phyloP scores from a whole-genome alignment of 2,888 invertebrate species.

The Caenorhabditis becei region DNA sequence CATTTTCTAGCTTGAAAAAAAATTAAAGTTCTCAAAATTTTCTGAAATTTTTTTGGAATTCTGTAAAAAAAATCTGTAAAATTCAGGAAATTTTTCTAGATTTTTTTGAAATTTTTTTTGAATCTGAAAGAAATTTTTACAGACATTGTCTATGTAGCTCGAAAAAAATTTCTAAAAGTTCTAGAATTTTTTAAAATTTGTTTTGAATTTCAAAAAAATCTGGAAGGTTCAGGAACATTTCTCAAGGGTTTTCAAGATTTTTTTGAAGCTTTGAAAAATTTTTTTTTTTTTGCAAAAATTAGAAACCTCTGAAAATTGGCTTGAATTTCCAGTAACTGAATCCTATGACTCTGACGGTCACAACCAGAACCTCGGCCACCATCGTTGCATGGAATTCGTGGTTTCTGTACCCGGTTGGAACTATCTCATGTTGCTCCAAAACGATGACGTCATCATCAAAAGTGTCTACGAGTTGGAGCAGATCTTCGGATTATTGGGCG shows the following conservation, averaged over 20 bases:
- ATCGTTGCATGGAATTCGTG: slow-evolving; percentile 44
- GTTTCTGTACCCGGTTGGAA: slow-evolving; percentile 30
- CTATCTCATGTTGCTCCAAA: slow-evolving; percentile 59
- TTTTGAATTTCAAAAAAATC: neutral
- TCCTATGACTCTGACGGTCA: slow-evolving; percentile 45
- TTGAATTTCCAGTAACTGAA: slow-evolving; percentile 35
- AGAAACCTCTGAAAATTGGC: too few relatives aligned
- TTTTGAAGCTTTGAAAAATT: too few relatives aligned
- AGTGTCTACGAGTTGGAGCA: slow-evolving; percentile 38
- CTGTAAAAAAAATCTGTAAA: too few relatives aligned
- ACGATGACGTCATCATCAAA: slow-evolving; percentile 52
- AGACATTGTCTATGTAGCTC: too few relatives aligned
- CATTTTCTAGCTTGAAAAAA: too few relatives aligned
- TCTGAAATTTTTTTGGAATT: too few relatives aligned
- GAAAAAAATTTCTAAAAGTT: too few relatives aligned
- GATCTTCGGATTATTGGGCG: slow-evolving; percentile 35
- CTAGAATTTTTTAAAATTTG: too few relatives aligned
- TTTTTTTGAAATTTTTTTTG: neutral
- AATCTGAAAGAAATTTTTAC: too few relatives aligned
- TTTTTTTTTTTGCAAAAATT: too few relatives aligned
- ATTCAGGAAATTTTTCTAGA: neutral
- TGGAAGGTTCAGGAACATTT: neutral
- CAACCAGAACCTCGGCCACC: slow-evolving; percentile 47
- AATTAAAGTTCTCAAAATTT: too few relatives aligned
- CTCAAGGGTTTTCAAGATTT: neutral